phyloP scores from a whole-genome alignment of 2,888 invertebrate species.

The Harpalus rufipes region DNA sequence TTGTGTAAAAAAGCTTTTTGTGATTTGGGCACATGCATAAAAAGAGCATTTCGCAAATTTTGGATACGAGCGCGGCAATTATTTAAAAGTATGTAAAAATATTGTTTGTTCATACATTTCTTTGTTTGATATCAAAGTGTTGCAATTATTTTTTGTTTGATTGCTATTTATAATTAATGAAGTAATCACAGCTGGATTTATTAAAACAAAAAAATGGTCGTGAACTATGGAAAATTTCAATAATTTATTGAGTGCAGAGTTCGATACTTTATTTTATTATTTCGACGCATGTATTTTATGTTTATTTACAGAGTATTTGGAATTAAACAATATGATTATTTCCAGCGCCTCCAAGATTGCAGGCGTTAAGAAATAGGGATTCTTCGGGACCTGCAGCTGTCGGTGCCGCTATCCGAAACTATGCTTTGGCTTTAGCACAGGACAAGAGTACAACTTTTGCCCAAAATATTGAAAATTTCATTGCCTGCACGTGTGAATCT shows the following conservation, averaged over 20 bases:
- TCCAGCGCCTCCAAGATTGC: slow-evolving; percentile 88
- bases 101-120: not conserved
- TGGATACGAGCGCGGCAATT: slow-evolving; percentile 37
- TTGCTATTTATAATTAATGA: slow-evolving; percentile 45
- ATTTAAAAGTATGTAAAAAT: slow-evolving; percentile 49
- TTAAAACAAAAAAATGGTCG: slow-evolving; percentile 23
- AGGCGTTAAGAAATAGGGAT: slow-evolving; percentile 82
- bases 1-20: slow-evolving; percentile 57
- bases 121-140: slow-evolving; percentile 19
- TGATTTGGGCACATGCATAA: slow-evolving; percentile 41
- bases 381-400: slow-evolving; percentile 80
- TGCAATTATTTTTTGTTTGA: slow-evolving; percentile 25
- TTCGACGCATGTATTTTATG: not conserved
- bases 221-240: slow-evolving; percentile 7
- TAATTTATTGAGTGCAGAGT: slow-evolving; percentile 49
- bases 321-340: slow-evolving; percentile 68
- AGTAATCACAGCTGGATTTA: slow-evolving; percentile 36
- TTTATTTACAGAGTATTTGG: not conserved
- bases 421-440: slow-evolving; percentile 88
- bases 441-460: slow-evolving; percentile 94
- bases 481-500: slow-evolving; percentile 94
- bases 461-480: slow-evolving; percentile 95
- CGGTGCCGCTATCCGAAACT: slow-evolving; percentile 87
- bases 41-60: slow-evolving; percentile 39
- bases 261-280: slow-evolving; percentile 8